Evolutionary conservation across 2,113 vertebrate genomes (phyloP).

Genomic region (Corythoichthys intestinalis): DNA sequence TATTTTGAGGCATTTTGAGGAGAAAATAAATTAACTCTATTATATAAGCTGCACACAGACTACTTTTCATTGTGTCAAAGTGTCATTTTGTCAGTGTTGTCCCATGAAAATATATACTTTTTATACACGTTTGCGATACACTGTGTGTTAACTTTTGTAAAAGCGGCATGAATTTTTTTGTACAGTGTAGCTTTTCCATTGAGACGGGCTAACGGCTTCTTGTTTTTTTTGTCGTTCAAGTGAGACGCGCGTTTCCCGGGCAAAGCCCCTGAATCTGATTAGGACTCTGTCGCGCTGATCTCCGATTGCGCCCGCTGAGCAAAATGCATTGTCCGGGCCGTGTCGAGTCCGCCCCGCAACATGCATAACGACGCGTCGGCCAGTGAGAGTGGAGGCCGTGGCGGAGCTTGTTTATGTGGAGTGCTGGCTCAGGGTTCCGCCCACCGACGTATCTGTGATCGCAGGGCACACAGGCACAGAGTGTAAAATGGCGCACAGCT

Average conservation of each 20-base stretch:
- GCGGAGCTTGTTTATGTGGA: conserved; percentile 59
- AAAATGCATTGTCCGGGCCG: conserved; percentile 74
- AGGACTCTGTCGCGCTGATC: conserved; percentile 45
- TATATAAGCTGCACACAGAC: too few relatives aligned
- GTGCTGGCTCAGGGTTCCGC: conserved; percentile 82
- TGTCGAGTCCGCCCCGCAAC: conserved; percentile 68
- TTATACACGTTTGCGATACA: too few relatives aligned
- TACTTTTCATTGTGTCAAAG: too few relatives aligned
- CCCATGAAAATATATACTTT: too few relatives aligned
- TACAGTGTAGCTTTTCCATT: neutral
- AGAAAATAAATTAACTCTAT: too few relatives aligned
- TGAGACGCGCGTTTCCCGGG: conserved; percentile 57
- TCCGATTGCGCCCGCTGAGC: conserved; percentile 48
- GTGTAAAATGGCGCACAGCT: conserved; percentile 99
- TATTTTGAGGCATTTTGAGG: too few relatives aligned
- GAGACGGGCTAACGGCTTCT: conserved; percentile 19
- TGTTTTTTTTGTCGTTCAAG: conserved; percentile 40
- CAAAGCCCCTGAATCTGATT: conserved; percentile 70
- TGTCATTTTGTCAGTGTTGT: too few relatives aligned
- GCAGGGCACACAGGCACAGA: conserved; percentile 77
- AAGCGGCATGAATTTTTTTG: neutral
- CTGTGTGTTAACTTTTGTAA: too few relatives aligned
- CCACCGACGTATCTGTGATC: conserved; percentile 77
- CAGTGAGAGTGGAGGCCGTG: conserved; percentile 59
- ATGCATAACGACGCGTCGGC: conserved; percentile 62